Conservation (phyloP, 2,888 invertebrate species). For the Pseudococcus jackbeardsleyi region DNA sequence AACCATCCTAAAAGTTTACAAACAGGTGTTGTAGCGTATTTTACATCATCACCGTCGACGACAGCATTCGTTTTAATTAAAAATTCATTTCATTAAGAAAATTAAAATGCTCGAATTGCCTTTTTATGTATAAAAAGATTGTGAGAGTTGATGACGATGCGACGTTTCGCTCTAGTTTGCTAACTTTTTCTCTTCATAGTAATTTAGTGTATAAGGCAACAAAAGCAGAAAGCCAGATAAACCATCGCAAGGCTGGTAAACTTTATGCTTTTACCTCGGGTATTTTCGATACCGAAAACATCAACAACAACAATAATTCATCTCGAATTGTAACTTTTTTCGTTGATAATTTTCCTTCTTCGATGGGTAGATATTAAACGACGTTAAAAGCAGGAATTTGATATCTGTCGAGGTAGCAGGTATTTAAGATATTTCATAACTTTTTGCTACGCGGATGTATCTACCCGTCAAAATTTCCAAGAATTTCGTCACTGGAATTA, state of each 20-base stretch:
- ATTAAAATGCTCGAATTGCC: constrained; percentile 25
- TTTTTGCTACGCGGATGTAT: neutral
- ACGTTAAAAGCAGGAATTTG: neutral
- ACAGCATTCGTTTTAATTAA: constrained; percentile 22
- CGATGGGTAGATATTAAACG: neutral
- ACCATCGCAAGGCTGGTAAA: neutral
- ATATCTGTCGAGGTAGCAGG: neutral
- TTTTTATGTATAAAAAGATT: neutral
- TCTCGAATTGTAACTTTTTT: neutral
- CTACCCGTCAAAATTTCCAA: neutral
- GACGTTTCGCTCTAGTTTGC: neutral
- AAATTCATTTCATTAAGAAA: constrained; percentile 37
- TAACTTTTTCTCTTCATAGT: neutral
- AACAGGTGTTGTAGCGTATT: neutral
- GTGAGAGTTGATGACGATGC: neutral
- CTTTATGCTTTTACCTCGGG: neutral
- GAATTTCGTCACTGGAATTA: constrained; percentile 8
- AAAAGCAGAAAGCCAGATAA: neutral
- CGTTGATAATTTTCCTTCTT: neutral
- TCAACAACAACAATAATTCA: neutral
- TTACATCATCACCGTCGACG: neutral
- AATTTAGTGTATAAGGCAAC: neutral
- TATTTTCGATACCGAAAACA: neutral
- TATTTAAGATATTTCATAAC: neutral
- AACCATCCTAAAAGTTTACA: neutral